Base-by-base conservation (phyloP, 2,797 vertebrate genomes). In the Telmatherina bonti region DNA sequence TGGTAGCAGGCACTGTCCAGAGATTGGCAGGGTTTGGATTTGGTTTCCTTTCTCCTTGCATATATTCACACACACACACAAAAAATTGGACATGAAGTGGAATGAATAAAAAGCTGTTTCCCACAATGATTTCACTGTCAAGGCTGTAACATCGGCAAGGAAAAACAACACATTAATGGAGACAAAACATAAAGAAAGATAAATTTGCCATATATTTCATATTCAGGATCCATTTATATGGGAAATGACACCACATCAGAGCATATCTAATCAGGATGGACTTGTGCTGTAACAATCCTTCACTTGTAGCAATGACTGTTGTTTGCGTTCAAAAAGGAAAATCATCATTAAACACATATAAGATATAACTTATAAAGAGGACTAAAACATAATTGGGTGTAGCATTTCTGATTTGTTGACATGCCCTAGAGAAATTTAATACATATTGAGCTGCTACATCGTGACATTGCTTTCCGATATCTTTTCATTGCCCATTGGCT, bases 311-410 rank as follows among this genome's bases (percentile, higher is more conserved):
- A 69, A 70, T 67, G 68, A 16, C 30, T 72, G 76, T 30, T 74
- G 59, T 84, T 88, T 82, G 47, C 70, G 65, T 78, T 73, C 26
- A 74, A 33, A 70, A 33, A 62, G 35, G 27, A 66, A 58, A 70
- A 57, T 54, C 18, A 13, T 70, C 71, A 80, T 84, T 78, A 70
- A 36, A 49, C 36, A 76, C 84, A 47, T 78, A 71, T 68, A 65
- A 85, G 83, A 73, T 70, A 87, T 87, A 78, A 88, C 69, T 84
- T 74, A n/a, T n/a, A 76, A 79, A 71, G 61, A 64, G 72, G 88
- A 84, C 79, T 51, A 81, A 82, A 67, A 70, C 63, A 67, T 78
- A 61, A 63, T 67, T 67, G 49, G 24, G n/a, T 31, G 15, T 57
- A 52, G 18, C 55, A 38, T 74, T 49, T 72, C 49, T 78, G 55